phyloP scores from a whole-genome alignment of 2,113 vertebrate species.

The Mugil cephalus region DNA sequence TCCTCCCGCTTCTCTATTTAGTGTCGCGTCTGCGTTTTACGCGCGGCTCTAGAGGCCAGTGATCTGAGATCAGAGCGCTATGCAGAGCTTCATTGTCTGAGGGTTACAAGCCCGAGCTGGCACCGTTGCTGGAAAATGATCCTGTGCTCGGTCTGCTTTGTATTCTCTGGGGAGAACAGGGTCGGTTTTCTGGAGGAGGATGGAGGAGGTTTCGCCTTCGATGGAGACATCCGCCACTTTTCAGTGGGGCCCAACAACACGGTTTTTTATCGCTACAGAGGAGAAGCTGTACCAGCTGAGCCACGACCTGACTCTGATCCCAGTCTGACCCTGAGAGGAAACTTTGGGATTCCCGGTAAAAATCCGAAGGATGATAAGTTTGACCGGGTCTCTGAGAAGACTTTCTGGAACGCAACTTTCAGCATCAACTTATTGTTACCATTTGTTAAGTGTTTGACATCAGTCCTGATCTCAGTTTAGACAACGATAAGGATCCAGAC shows the following conservation, averaged over 20 bases:
- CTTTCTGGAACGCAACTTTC: constrained; percentile 15
- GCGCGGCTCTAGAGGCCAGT: neutral
- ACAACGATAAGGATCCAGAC: accelerated
- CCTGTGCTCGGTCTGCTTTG: constrained; percentile 40
- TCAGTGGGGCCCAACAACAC: constrained; percentile 78
- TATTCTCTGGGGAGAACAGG: constrained; percentile 7
- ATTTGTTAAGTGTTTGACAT: constrained; percentile 85
- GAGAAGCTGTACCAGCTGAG: constrained; percentile 86
- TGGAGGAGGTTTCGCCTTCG: constrained; percentile 22
- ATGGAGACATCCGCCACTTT: constrained; percentile 80
- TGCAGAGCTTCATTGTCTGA: neutral
- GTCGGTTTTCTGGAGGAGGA: constrained; percentile 1
- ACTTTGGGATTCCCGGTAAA: accelerated
- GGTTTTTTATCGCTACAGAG: constrained; percentile 87
- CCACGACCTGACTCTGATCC: constrained; percentile 70
- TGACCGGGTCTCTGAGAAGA: constrained; percentile 20
- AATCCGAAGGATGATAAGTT: accelerated
- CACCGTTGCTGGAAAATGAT: constrained; percentile 38
- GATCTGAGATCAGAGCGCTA: constrained; percentile 1
- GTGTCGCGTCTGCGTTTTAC: constrained; percentile 23
- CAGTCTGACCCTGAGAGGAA: constrained; percentile 27
- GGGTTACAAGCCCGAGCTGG: too few species aligned
- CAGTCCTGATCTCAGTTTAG: constrained; percentile 1
- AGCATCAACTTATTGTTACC: constrained; percentile 82
- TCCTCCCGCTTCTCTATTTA: constrained; percentile 30